phyloP scores from a whole-genome alignment of 2,888 invertebrate genomes.

The Dioctria linearis region DNA sequence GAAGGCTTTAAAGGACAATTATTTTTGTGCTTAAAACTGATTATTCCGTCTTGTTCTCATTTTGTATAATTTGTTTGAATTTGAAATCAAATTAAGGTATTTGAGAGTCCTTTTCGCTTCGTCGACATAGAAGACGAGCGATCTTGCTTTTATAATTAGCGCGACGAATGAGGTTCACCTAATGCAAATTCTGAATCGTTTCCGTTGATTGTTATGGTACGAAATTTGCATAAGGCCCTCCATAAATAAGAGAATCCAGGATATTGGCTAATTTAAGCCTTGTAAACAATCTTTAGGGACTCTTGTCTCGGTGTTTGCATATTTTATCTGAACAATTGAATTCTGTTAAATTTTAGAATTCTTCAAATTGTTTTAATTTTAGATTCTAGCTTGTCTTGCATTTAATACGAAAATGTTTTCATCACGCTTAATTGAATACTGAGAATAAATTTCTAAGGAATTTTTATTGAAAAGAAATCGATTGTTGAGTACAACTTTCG shows the following conservation, averaged over 20 bases:
- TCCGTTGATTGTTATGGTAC: constrained; percentile 38
- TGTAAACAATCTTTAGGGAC: constrained; percentile 49
- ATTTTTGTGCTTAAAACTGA: neutral
- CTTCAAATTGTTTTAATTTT: constrained; percentile 38
- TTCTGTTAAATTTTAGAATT: constrained; percentile 36
- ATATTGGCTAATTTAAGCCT: constrained; percentile 51
- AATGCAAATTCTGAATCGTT: constrained; percentile 48
- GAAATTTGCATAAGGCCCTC: constrained; percentile 48
- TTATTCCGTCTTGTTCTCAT: constrained; percentile 28
- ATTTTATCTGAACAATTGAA: constrained; percentile 47
- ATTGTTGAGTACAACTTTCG: too few relatives aligned
- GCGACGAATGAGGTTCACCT: constrained; percentile 50
- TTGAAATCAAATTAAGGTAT: constrained; percentile 43
- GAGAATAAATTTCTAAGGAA: too few relatives aligned
- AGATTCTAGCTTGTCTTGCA: neutral
- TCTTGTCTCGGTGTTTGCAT: constrained; percentile 39
- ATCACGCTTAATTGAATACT: too few relatives aligned
- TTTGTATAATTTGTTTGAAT: constrained; percentile 28
- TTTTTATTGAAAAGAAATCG: too few relatives aligned
- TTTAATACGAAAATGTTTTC: too few relatives aligned
- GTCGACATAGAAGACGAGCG: neutral
- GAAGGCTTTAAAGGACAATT: neutral
- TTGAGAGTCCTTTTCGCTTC: neutral
- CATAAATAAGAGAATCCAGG: constrained; percentile 42
- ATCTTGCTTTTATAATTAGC: constrained; percentile 44